These are phyloP conservation scores for Lasiurus cinereus DNA, from an alignment of 2,113 vertebrate genomes.

Conservation along the genomic window DNA sequence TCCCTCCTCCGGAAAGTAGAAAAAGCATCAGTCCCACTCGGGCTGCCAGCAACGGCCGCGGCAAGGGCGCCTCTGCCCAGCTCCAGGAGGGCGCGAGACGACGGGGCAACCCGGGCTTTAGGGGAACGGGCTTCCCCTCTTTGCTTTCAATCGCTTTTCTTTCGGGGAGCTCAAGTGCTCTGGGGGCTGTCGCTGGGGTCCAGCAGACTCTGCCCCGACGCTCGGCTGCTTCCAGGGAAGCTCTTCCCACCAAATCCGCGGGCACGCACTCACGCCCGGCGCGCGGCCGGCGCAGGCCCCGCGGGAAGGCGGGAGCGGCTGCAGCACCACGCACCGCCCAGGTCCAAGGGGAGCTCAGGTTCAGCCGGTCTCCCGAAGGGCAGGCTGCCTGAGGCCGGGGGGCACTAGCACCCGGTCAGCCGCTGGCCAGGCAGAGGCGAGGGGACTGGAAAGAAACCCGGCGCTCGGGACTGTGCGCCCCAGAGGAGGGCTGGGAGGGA, in stretches of 20 bases:
- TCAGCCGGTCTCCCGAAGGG: rapidly evolving
- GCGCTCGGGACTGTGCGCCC: slow-evolving; percentile 51
- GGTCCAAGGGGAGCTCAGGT: not conserved
- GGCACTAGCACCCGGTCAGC: not conserved
- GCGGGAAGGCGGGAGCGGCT: slow-evolving; percentile 66
- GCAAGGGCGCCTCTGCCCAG: slow-evolving; percentile 9
- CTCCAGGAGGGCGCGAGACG: slow-evolving; percentile 11
- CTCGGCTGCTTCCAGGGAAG: slow-evolving; percentile 53
- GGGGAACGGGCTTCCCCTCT: not conserved
- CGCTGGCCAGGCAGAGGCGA: not conserved
- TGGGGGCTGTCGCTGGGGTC: slow-evolving; percentile 62
- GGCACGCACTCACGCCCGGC: slow-evolving; percentile 51
- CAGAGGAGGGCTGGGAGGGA: not conserved
- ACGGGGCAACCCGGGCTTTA: not conserved
- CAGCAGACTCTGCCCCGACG: slow-evolving; percentile 33
- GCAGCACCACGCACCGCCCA: slow-evolving; percentile 10
- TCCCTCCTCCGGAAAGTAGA: slow-evolving; percentile 25
- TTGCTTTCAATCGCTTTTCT: slow-evolving; percentile 10
- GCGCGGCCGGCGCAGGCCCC: slow-evolving; percentile 16
- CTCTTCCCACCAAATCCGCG: slow-evolving; percentile 28
- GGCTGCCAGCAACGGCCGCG: not conserved
- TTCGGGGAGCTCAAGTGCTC: slow-evolving; percentile 47
- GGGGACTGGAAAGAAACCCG: not conserved
- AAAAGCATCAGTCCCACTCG: slow-evolving; percentile 25
- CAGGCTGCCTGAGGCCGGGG: not conserved